phyloP scores from a whole-genome alignment of 1,140 invertebrate species.

The Drosophila nikananu region DNA sequence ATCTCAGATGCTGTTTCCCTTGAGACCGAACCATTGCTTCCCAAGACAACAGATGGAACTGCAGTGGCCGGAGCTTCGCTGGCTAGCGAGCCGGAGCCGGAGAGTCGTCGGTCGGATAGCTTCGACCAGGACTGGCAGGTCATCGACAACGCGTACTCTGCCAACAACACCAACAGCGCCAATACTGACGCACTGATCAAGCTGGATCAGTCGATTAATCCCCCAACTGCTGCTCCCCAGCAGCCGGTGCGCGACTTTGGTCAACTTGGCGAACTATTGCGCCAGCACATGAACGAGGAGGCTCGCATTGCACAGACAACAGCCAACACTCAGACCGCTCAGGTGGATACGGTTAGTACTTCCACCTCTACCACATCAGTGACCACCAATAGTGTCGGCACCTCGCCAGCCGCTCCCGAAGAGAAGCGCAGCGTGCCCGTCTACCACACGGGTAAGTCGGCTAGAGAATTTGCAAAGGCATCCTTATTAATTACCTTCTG shows the following conservation, averaged over 20 bases:
- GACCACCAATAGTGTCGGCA: constrained; percentile 61
- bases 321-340: constrained; percentile 64
- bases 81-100: neutral
- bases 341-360: constrained; percentile 65
- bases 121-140: constrained; percentile 76
- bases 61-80: neutral
- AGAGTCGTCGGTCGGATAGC: constrained; percentile 60
- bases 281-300: constrained; percentile 66
- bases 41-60: neutral
- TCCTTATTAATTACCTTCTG: neutral
- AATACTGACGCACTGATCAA: constrained; percentile 60
- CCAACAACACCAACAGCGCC: constrained; percentile 34
- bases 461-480: too few species aligned
- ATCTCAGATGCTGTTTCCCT: constrained; percentile 13
- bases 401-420: constrained; percentile 51
- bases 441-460: constrained; percentile 64
- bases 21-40: constrained; percentile 23
- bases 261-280: constrained; percentile 60
- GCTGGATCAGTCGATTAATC: constrained; percentile 31
- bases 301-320: constrained; percentile 56
- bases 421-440: constrained; percentile 58
- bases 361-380: constrained; percentile 62
- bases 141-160: constrained; percentile 54
- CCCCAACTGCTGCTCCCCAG: constrained; percentile 17
- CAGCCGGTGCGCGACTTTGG: constrained; percentile 46